Conservation (phyloP, 2,113 vertebrate species). For the Xyrauchen texanus region DNA sequence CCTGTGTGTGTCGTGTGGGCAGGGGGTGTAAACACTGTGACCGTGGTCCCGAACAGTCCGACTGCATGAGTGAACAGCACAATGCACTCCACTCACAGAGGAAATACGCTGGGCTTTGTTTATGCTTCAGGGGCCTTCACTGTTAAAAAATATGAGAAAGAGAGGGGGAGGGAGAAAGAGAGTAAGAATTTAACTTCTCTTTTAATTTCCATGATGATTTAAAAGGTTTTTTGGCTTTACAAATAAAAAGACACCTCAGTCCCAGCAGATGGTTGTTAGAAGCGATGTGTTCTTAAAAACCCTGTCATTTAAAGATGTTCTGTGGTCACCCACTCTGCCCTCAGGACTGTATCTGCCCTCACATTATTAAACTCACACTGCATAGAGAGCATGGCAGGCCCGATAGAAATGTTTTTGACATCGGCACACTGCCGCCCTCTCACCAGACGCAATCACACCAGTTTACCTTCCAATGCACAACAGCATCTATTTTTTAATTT, state of each 20-base stretch:
- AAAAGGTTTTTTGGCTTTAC: background rate
- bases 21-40: background rate
- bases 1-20: conserved; percentile 33
- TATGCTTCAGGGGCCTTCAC: conserved; percentile 72
- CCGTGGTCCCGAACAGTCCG: conserved; percentile 47
- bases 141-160: conserved; percentile 60
- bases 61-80: conserved; percentile 59
- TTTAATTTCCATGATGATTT: conserved; percentile 34
- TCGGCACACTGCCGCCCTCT: conserved; percentile 30
- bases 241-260: conserved; percentile 23
- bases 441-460: conserved; percentile 70
- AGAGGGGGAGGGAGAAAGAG: conserved; percentile 8
- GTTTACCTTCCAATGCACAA: conserved; percentile 55
- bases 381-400: conserved; percentile 32
- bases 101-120: conserved; percentile 63
- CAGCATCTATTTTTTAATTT: conserved; percentile 73
- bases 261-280: conserved; percentile 31
- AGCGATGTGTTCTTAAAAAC: conserved; percentile 23
- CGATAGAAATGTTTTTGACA: conserved; percentile 32
- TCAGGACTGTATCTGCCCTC: conserved; percentile 44
- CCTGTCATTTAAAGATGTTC: conserved; percentile 31
- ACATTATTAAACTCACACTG: conserved; percentile 21
- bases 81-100: conserved; percentile 36
- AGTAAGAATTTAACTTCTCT: conserved; percentile 27
- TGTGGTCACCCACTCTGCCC: conserved; percentile 34